Evolutionary conservation across 1,140 invertebrate species (phyloP).

Genomic region (Rhopalosiphum maidis): DNA sequence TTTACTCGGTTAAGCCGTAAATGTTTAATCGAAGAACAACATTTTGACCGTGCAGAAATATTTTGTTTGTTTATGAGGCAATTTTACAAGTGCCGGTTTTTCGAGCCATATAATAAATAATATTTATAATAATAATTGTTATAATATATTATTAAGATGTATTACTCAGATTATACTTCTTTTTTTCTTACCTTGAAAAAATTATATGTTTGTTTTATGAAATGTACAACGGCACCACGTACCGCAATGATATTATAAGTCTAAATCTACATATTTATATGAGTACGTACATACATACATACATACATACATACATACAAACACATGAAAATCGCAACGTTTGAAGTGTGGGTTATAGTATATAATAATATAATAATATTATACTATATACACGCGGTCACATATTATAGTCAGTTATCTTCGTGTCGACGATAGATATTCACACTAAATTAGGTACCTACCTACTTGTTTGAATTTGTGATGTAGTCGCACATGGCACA

Average conservation of each 20-base stretch:
- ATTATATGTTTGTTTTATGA: background rate
- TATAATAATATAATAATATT: background rate
- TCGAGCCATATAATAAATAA: background rate
- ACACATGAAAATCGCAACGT: background rate
- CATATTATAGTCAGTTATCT: background rate
- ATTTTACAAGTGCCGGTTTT: background rate
- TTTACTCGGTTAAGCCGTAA: background rate
- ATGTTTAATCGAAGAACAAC: background rate
- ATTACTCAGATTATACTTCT: background rate
- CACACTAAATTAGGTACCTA: conserved; percentile 47
- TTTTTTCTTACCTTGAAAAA: background rate
- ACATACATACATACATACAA: background rate
- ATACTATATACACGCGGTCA: background rate
- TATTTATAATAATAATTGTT: background rate
- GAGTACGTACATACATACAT: no score
- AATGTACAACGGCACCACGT: background rate
- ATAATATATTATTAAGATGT: background rate
- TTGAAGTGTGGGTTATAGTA: background rate
- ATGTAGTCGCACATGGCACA: background rate
- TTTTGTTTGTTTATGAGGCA: background rate
- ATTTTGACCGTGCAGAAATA: background rate
- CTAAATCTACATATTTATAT: background rate
- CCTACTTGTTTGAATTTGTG: conserved; percentile 43
- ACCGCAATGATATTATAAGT: background rate
- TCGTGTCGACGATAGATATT: conserved; percentile 18